Conservation (phyloP, 2,113 vertebrate species). For the Numida meleagris region DNA sequence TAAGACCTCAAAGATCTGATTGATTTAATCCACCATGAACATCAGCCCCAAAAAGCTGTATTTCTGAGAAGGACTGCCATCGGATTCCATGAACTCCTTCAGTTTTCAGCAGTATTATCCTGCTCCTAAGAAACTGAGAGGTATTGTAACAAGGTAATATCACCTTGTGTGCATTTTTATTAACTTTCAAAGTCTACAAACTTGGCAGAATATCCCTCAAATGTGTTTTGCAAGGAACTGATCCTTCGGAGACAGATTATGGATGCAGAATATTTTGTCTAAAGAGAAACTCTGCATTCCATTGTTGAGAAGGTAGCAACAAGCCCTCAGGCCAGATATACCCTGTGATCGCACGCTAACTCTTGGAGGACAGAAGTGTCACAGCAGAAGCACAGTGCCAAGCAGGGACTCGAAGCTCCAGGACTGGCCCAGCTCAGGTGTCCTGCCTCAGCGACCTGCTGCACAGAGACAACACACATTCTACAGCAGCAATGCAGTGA, state of each 20-base stretch:
- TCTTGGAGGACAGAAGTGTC: not conserved
- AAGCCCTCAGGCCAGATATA: not conserved
- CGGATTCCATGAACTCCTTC: not conserved
- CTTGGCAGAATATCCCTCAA: not conserved
- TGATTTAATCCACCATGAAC: not conserved
- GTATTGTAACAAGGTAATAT: not conserved
- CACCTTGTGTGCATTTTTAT: not conserved
- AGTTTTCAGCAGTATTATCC: not conserved
- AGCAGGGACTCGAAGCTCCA: not conserved
- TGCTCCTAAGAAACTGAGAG: not conserved
- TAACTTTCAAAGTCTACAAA: not conserved
- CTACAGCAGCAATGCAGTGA: not conserved
- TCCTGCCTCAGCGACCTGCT: not conserved
- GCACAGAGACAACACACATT: fast-evolving
- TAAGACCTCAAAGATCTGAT: not conserved
- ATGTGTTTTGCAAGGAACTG: not conserved
- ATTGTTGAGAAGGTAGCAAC: not conserved
- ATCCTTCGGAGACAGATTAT: not conserved
- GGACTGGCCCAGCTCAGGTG: fast-evolving
- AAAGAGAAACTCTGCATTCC: not conserved
- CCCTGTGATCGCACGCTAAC: not conserved
- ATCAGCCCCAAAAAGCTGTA: not conserved
- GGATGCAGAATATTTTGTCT: not conserved
- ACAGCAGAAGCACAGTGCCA: not conserved
- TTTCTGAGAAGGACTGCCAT: not conserved